Conservation (phyloP, 2,113 vertebrate species). For the Engraulis encrasicolus region DNA sequence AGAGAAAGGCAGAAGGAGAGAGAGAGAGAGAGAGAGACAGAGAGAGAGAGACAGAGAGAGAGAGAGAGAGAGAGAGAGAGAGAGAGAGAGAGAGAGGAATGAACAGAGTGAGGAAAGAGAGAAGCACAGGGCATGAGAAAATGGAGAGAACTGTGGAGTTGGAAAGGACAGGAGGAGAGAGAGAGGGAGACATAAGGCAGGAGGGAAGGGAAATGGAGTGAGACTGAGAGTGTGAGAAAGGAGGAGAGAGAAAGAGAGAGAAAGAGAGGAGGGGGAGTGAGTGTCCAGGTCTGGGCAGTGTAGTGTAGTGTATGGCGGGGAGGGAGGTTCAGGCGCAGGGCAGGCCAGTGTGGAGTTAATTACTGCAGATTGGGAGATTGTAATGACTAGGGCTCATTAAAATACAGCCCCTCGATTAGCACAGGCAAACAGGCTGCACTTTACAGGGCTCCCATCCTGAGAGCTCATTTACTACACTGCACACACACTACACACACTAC, state of each 20-base stretch:
- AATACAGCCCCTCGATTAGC: slow-evolving; percentile 50
- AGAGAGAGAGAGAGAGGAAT: not conserved
- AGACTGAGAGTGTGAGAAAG: not conserved
- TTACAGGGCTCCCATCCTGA: slow-evolving; percentile 56
- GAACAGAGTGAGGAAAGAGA: not conserved
- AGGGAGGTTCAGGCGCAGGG: slow-evolving; percentile 38
- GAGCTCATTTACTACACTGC: slow-evolving; percentile 48
- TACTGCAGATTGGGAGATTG: slow-evolving; percentile 44
- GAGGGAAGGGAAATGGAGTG: not conserved
- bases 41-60: not conserved
- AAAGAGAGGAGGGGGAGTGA: too few species aligned
- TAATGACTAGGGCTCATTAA: slow-evolving; percentile 47
- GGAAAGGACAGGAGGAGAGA: not conserved
- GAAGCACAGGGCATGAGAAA: not conserved
- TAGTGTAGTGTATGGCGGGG: too few species aligned
- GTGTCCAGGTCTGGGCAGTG: not conserved
- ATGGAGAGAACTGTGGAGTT: too few species aligned
- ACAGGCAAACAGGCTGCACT: slow-evolving; percentile 46
- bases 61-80: not conserved
- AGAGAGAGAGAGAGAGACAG: not conserved
- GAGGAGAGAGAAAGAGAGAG: not conserved
- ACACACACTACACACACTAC: slow-evolving; percentile 30
- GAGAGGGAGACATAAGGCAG: not conserved
- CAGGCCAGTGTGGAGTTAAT: slow-evolving; percentile 47
- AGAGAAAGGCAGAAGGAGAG: not conserved